A percentile compares a stretch with the other conserved stretches of the same genome.
Evolutionary conservation across 64 coral and sea anemone species (phyloP).

Genomic region (Montipora sp.): DNA sequence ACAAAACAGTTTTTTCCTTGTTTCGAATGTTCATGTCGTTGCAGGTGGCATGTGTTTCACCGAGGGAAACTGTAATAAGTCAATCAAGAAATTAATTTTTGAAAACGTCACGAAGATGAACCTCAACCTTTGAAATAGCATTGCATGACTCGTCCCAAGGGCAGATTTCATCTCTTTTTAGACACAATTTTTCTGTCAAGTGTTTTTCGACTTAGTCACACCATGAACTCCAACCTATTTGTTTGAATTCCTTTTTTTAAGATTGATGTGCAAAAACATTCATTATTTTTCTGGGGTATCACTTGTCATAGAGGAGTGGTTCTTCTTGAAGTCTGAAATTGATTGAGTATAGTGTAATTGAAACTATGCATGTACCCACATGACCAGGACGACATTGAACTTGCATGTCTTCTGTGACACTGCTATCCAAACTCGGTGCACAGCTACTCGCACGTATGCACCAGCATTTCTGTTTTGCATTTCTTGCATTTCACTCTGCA

Average conservation of each 20-base stretch:
- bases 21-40: not conserved
- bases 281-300: constrained; percentile 37
- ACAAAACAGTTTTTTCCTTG: not conserved
- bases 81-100: not conserved
- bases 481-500: constrained; percentile 81
- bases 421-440: not conserved
- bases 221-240: constrained; percentile 28
- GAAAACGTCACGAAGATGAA: not conserved
- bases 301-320: constrained; percentile 38
- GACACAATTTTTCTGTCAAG: not conserved
- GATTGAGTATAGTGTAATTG: not conserved
- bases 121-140: not conserved
- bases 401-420: not conserved
- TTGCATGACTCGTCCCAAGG: constrained; percentile 14
- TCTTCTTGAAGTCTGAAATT: constrained; percentile 14
- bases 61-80: not conserved
- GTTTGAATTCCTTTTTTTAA: constrained; percentile 24
- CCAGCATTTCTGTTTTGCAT: constrained; percentile 40
- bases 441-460: constrained; percentile 66
- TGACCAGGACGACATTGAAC: not conserved
- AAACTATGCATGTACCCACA: not conserved
- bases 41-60: not conserved
- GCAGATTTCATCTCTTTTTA: not conserved
- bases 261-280: constrained; percentile 43
- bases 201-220: constrained; percentile 6